Percentiles rank a stretch among this genome's conserved stretches.
These are phyloP conservation scores for Tachina grossa DNA, from an alignment of 2,888 invertebrate genomes.

Conservation along the genomic window DNA sequence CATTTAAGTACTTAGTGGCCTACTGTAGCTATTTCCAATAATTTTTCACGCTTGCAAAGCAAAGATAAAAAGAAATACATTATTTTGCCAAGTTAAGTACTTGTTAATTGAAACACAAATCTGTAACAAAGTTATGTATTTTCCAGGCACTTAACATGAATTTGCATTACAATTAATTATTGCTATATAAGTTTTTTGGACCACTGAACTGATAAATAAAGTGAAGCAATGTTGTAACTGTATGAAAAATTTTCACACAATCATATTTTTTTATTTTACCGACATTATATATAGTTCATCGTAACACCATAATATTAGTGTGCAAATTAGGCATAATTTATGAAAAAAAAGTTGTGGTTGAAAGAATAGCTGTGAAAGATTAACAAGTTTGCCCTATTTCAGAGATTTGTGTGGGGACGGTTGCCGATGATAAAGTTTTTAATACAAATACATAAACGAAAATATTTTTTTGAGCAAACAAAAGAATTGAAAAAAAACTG, in stretches of 20 bases:
- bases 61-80: background rate
- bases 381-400: background rate
- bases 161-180: constrained; percentile 23
- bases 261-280: background rate
- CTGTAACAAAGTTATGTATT: background rate
- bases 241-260: constrained; percentile 21
- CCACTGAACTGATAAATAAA: constrained; percentile 46
- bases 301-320: background rate
- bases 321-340: background rate
- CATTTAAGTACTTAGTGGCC: background rate
- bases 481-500: too few species aligned
- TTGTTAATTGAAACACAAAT: constrained; percentile 48
- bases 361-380: background rate
- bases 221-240: constrained; percentile 34
- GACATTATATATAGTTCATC: background rate
- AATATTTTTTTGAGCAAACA: too few species aligned
- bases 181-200: background rate
- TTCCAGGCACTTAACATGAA: background rate
- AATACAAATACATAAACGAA: too few species aligned
- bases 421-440: too few species aligned
- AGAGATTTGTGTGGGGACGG: too few species aligned
- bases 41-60: background rate
- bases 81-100: constrained; percentile 24
- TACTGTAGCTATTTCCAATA: background rate
- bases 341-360: background rate